Base-by-base conservation (phyloP, 2,888 invertebrate species). In the Gymnocheta viridis region DNA sequence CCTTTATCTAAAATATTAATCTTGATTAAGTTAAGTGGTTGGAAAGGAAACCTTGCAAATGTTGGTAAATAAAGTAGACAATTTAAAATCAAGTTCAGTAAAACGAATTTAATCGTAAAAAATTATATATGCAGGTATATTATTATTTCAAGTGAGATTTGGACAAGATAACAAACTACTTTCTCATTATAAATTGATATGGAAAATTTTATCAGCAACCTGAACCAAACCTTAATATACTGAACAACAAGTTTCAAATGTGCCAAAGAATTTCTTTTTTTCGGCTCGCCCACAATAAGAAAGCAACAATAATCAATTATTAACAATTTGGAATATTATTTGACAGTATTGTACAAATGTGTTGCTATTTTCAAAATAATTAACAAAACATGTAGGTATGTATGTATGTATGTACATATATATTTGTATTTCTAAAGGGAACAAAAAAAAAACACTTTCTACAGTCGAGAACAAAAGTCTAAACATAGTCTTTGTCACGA, bases 371-470 rank as follows among this genome's bases (percentile, higher is more conserved):
- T 47, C 2, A 17, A 47, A 47, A 47, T 19, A 4, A 2, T 4
- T 38, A 17, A 47, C 17, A 47, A 19, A 14, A 41, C 14, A n/a
- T 41, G n/a, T n/a, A n/a, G n/a, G n/a, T n/a, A n/a, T n/a, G n/a
- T n/a, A n/a, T n/a, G n/a, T n/a, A n/a, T n/a, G n/a, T n/a, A n/a
- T n/a, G n/a, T n/a, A n/a, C 4, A 41, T n/a, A 27, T 66, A 17
- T 72, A 38, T 60, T 72, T 60, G 64, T 49, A 74, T 69, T 60
- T 10, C 54, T 62, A 69, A 78, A n/a, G 73, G 67, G 62, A 54
- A 41, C 12, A 64, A 66, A 35, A 44, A 49, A 49, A 49, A 47
- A 19, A 19, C 1, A 2, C 6, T 47, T 17, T 17, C 47, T 17
- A 17, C 22, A 49, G 49, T 51, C 24, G 10, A 49, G 10, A 22